Evolutionary conservation across 2,113 vertebrate species (phyloP).

Genomic region (Takifugu flavidus): DNA sequence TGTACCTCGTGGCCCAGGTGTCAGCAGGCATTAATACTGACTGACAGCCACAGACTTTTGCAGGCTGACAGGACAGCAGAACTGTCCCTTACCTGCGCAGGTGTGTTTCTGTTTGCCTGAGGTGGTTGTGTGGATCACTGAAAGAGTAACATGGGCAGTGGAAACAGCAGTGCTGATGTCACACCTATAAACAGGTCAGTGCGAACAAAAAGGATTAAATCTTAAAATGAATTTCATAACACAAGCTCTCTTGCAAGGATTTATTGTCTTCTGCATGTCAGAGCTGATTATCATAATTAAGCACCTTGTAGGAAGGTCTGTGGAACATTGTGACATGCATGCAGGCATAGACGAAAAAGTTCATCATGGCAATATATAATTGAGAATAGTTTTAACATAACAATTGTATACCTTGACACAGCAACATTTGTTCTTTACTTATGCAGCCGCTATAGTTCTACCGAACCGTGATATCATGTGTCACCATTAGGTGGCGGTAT

Average conservation of each 20-base stretch:
- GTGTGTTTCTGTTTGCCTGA: conserved; percentile 34
- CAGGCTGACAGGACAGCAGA: conserved; percentile 30
- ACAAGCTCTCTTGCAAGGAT: neutral
- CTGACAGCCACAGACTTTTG: conserved; percentile 45
- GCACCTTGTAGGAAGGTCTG: neutral
- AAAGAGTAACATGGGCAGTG: conserved; percentile 64
- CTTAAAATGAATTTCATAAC: neutral
- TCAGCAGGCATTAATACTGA: conserved; percentile 49
- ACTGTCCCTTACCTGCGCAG: conserved; percentile 56
- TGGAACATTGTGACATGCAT: neutral
- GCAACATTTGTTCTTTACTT: neutral
- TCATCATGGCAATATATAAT: neutral
- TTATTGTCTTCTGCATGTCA: conserved; percentile 3
- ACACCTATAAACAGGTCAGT: conserved; percentile 52
- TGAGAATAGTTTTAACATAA: too few species aligned
- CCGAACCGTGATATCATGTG: neutral
- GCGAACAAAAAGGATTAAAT: neutral
- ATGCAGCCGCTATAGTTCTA: neutral
- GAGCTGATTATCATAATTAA: conserved; percentile 28
- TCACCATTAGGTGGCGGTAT: conserved; percentile 46
- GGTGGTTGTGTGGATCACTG: conserved; percentile 22
- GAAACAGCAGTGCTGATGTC: conserved; percentile 57
- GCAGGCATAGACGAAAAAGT: neutral
- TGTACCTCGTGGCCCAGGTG: conserved; percentile 23
- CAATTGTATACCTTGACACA: too few species aligned